These are phyloP conservation scores for Takifugu rubripes DNA, from an alignment of 2,797 vertebrate species.

Conservation along the genomic window DNA sequence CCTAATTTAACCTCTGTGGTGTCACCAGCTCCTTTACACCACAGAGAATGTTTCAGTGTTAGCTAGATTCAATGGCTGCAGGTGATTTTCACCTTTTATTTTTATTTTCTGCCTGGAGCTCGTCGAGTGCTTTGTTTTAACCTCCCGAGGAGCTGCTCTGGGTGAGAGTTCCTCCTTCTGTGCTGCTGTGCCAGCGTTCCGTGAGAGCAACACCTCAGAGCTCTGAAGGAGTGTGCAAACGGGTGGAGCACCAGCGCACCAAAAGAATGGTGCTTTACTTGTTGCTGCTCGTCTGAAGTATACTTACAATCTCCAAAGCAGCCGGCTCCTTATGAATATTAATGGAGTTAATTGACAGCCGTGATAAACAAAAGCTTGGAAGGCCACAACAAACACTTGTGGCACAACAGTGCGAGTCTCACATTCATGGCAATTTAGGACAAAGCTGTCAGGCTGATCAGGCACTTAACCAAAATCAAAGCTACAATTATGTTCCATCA, in stretches of 20 bases:
- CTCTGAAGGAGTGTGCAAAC: constrained; percentile 55
- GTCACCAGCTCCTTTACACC: constrained; percentile 7
- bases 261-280: constrained; percentile 50
- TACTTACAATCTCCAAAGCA: constrained; percentile 46
- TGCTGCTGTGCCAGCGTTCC: constrained; percentile 34
- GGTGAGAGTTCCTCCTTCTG: constrained; percentile 48
- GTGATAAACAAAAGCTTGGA: constrained; percentile 58
- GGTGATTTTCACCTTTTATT: neutral
- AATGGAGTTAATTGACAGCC: constrained; percentile 68
- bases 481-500: neutral
- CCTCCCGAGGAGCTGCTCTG: constrained; percentile 30
- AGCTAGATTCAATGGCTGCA: neutral
- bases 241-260: constrained; percentile 38
- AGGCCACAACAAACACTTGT: constrained; percentile 63
- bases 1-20: constrained; percentile 26
- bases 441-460: constrained; percentile 36
- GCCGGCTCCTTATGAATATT: constrained; percentile 70
- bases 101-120: constrained; percentile 27
- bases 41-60: constrained; percentile 9
- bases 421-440: constrained; percentile 47
- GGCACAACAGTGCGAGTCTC: constrained; percentile 39
- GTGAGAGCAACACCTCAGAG: constrained; percentile 54
- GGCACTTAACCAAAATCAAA: constrained; percentile 39
- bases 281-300: constrained; percentile 58
- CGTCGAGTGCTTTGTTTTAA: constrained; percentile 37